Base-by-base conservation (phyloP, 2,797 vertebrate species). In the Australoheros facetus region DNA sequence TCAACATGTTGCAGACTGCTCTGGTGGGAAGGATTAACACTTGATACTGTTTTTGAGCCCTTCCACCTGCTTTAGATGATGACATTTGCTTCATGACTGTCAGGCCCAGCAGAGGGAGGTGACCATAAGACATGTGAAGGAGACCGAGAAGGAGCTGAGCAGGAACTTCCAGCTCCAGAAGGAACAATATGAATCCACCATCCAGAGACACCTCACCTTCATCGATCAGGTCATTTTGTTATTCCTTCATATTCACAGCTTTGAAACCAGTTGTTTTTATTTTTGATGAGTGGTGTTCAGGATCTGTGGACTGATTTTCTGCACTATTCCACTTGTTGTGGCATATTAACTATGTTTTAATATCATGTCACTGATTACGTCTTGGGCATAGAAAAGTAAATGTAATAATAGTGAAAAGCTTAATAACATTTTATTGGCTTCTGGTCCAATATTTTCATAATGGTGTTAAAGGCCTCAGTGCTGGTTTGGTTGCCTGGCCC, bases 71-170 rank as follows among this genome's bases (percentile, higher is more conserved):
- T 59, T 37, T 3, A 16, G 10, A 45, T 2, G 9, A 1, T 28
- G 1, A 26, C 2, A 7, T 14, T 62, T 3, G 2, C n/a, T 6
- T 32, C 12, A 3, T 19, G 23, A 37, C 42, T 17, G 1, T 14
- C 90, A 99, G 98, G 93, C 95, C 8, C 98, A 99, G 91, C 97
- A 99, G 94, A 95, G 95, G 75, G 97, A 98, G 71, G 95, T 99
- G 86, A 97, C 96, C 0, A 82, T 93, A 1, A 94, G 93, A 12
- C 96, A 97, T 0, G 89, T 97, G 84, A 96, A 96, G 86, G 97
- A 98, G 85, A 97, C 96, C 0, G 97, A 99, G 93, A 95, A 95
- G 85, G 97, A 98, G 87, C 95, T 99, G 3, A 85, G 79, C 75
- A 94, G 94, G 21, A 97, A 94, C 91, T 93, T 98, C 66, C 94